Conservation (phyloP, 2,797 vertebrate species). For the Falco cherrug region DNA sequence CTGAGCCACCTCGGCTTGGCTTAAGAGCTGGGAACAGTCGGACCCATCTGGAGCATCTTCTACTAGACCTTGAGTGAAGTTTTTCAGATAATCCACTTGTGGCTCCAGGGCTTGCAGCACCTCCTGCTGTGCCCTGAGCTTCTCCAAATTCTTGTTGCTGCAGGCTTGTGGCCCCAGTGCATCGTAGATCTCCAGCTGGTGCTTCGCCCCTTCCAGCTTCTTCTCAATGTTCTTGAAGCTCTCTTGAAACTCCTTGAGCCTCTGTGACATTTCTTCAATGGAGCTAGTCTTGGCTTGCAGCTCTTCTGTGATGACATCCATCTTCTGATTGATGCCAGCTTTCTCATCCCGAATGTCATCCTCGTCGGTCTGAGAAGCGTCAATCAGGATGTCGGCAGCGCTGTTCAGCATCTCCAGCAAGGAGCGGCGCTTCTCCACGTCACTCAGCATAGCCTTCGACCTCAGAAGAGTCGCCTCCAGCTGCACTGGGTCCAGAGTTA, state of each 20-base stretch:
- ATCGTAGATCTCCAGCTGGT: constrained; percentile 95
- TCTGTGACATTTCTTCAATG: constrained; percentile 91
- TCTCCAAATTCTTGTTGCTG: constrained; percentile 95
- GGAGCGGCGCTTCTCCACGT: constrained; percentile 89
- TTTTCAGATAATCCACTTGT: constrained; percentile 91
- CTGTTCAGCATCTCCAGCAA: constrained; percentile 89
- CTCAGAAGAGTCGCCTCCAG: constrained; percentile 88
- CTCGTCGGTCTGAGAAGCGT: constrained; percentile 88
- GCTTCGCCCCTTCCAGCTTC: constrained; percentile 91
- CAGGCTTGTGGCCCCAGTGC: constrained; percentile 93
- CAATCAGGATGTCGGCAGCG: constrained; percentile 90
- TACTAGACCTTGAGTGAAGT: constrained; percentile 89
- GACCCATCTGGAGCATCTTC: constrained; percentile 88
- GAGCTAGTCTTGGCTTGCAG: constrained; percentile 85
- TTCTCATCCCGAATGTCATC: constrained; percentile 94
- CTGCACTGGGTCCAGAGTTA: constrained; percentile 83
- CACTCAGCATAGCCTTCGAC: constrained; percentile 83
- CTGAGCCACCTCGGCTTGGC: constrained; percentile 84
- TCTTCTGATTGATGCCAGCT: constrained; percentile 87
- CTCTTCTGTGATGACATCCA: constrained; percentile 87
- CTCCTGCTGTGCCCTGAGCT: constrained; percentile 90
- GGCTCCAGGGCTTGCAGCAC: constrained; percentile 86
- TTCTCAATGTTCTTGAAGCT: constrained; percentile 91
- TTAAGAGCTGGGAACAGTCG: constrained; percentile 84
- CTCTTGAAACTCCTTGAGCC: constrained; percentile 95